Evolutionary conservation across 1,140 invertebrate genomes (phyloP).

Genomic region (Drosophila willistoni): DNA sequence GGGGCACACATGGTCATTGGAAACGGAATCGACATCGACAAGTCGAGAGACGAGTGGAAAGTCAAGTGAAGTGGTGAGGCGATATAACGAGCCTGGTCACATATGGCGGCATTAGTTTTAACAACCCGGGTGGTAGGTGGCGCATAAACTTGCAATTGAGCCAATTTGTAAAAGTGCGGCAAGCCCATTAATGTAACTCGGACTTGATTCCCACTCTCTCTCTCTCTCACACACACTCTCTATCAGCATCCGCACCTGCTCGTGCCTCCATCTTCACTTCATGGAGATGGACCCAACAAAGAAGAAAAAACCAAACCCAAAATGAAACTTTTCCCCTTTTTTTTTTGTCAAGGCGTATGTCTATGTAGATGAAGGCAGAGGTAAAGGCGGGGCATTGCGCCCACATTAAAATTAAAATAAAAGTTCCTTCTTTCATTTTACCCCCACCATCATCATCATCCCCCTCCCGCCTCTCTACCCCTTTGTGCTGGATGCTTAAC

Average conservation of each 20-base stretch:
- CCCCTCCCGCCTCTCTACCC: slow-evolving; percentile 10
- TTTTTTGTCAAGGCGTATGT: slow-evolving; percentile 28
- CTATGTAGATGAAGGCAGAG: not conserved
- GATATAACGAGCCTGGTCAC: slow-evolving; percentile 74
- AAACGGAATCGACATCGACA: slow-evolving; percentile 61
- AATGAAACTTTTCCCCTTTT: slow-evolving; percentile 17
- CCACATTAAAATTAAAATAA: slow-evolving; percentile 80
- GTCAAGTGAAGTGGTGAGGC: slow-evolving; percentile 34
- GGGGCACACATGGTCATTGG: slow-evolving; percentile 28
- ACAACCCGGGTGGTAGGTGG: slow-evolving; percentile 25
- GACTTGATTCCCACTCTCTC: not conserved
- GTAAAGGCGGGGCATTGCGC: slow-evolving; percentile 29
- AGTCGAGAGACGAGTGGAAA: slow-evolving; percentile 52
- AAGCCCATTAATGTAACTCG: slow-evolving; percentile 69
- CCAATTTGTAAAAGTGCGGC: slow-evolving; percentile 81
- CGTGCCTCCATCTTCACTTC: not conserved
- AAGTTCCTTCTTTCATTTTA: slow-evolving; percentile 48
- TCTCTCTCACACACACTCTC: no score
- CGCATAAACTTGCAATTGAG: slow-evolving; percentile 80
- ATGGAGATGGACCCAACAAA: not conserved
- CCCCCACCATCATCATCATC: not conserved
- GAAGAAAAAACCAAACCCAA: not conserved
- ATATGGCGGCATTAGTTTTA: slow-evolving; percentile 76
- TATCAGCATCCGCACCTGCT: slow-evolving; percentile 33
- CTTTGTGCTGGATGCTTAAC: slow-evolving; percentile 43